Percentiles rank a stretch among this genome's conserved stretches.
Evolutionary conservation across 2,113 vertebrate species (phyloP).

Genomic region (Strix uralensis): DNA sequence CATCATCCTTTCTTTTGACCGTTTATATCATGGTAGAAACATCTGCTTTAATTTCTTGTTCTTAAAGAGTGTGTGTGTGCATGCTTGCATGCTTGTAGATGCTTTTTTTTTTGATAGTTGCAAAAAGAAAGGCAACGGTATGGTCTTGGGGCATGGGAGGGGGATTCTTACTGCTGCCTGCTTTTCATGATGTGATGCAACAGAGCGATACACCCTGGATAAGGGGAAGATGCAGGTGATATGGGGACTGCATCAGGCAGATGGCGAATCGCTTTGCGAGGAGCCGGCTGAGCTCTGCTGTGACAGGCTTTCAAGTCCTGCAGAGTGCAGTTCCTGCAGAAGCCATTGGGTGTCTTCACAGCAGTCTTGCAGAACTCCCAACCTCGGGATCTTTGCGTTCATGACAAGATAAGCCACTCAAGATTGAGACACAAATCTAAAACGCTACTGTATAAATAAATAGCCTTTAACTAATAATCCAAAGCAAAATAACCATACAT

Average conservation of each 20-base stretch:
- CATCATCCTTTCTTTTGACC: background rate
- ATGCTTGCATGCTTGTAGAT: background rate
- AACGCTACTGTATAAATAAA: background rate
- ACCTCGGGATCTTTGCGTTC: background rate
- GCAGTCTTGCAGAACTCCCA: background rate
- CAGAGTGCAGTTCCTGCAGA: background rate
- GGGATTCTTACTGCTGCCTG: background rate
- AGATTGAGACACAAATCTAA: background rate
- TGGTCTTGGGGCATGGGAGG: background rate
- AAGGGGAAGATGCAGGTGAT: background rate
- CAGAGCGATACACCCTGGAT: background rate
- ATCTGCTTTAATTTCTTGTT: background rate
- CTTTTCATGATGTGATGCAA: background rate
- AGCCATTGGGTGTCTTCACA: background rate
- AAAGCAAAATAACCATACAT: background rate
- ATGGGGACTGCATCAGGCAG: background rate
- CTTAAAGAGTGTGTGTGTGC: background rate
- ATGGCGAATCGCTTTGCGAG: background rate
- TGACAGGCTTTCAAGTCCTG: background rate
- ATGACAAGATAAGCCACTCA: background rate
- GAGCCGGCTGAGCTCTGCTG: background rate
- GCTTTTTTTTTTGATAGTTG: background rate
- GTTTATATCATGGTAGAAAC: background rate
- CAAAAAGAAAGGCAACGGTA: background rate
- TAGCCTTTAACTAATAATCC: background rate